Conservation (phyloP, 2,888 invertebrate species). For the Nematopogon swammerdamellus region DNA sequence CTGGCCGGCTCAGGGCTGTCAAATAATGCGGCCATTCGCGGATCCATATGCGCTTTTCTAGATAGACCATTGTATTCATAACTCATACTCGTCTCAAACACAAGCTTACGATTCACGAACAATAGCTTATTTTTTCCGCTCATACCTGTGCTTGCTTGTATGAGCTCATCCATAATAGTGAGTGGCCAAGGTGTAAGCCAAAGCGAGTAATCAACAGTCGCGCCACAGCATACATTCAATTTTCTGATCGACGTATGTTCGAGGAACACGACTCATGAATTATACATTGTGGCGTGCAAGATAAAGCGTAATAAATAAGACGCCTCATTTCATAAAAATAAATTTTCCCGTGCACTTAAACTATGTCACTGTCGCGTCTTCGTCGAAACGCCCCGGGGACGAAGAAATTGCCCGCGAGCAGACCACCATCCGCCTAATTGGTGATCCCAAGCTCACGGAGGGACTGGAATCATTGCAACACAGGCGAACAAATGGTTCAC, state of each 20-base stretch:
- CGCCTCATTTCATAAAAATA: background rate
- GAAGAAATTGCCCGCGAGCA: background rate
- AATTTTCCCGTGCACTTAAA: too few relatives aligned
- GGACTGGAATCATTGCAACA: too few relatives aligned
- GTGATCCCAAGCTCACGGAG: too few relatives aligned
- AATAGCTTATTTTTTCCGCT: too few relatives aligned
- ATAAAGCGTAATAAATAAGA: background rate
- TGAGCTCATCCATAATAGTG: too few relatives aligned
- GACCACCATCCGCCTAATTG: too few relatives aligned
- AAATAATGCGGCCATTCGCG: background rate
- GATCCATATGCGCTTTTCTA: background rate
- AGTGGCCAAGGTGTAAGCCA: background rate
- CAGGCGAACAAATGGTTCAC: too few relatives aligned
- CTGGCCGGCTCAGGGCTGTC: too few relatives aligned
- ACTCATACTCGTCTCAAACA: too few relatives aligned
- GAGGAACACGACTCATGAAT: background rate
- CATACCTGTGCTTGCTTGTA: too few relatives aligned
- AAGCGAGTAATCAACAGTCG: background rate
- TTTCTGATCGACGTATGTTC: background rate
- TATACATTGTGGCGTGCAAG: background rate
- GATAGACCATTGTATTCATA: background rate
- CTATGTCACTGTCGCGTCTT: background rate
- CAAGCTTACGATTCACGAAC: too few relatives aligned
- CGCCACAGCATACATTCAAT: background rate
- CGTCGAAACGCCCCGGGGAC: background rate